Conservation (phyloP, 2,888 invertebrate species). For the Drosophila silvestris region DNA sequence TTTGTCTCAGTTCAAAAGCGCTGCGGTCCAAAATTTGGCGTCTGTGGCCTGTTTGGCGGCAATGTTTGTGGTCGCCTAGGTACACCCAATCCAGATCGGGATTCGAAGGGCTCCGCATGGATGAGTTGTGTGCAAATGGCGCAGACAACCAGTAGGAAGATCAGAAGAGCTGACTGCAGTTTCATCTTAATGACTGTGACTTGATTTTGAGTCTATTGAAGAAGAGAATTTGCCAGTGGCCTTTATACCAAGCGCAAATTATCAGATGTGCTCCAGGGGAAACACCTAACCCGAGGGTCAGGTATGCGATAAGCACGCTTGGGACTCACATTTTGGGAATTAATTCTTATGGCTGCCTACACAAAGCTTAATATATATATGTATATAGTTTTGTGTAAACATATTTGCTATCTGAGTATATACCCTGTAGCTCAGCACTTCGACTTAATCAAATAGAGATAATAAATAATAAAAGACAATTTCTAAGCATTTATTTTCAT, state of each 20-base stretch:
- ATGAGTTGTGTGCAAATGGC: conserved; percentile 29
- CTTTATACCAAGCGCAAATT: conserved; percentile 16
- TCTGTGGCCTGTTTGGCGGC: conserved; percentile 43
- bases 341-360: not conserved
- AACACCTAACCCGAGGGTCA: conserved; percentile 18
- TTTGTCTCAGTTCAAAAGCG: conserved; percentile 15
- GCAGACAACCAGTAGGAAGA: conserved; percentile 38
- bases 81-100: conserved; percentile 11
- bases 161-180: conserved; percentile 31
- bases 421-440: not conserved
- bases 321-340: conserved; percentile 12
- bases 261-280: conserved; percentile 19
- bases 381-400: not conserved
- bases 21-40: conserved; percentile 20
- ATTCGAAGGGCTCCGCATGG: conserved; percentile 16
- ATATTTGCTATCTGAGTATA: not conserved
- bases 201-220: not conserved
- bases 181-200: conserved; percentile 51
- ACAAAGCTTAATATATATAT: not conserved
- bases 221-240: not conserved
- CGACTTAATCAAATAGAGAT: not conserved
- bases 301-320: conserved; percentile 7
- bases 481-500: not conserved
- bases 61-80: conserved; percentile 33
- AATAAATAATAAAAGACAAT: not conserved